phyloP scores from a whole-genome alignment of 1,140 invertebrate species.

The Drosophila watanabei region DNA sequence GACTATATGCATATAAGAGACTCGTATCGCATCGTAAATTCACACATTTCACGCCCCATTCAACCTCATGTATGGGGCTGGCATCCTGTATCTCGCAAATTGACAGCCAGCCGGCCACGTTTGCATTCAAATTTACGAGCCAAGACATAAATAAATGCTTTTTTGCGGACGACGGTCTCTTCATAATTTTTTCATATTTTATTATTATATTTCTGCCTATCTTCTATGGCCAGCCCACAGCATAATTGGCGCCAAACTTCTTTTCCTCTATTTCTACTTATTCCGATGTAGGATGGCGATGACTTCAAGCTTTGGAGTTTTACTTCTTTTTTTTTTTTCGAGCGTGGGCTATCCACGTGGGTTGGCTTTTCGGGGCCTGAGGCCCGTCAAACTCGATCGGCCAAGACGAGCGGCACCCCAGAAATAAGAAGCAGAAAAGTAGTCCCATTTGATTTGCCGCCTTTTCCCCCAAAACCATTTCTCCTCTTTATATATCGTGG shows the following conservation, averaged over 20 bases:
- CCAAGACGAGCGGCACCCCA: slow-evolving; percentile 33
- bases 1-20: slow-evolving; percentile 33
- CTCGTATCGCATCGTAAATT: slow-evolving; percentile 68
- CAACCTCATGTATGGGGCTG: slow-evolving; percentile 34
- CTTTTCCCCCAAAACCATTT: slow-evolving; percentile 15
- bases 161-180: slow-evolving; percentile 21
- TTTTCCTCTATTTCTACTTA: slow-evolving; percentile 21
- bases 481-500: slow-evolving; percentile 48
- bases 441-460: slow-evolving; percentile 59
- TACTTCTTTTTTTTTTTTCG: slow-evolving; percentile 26
- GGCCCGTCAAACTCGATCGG: slow-evolving; percentile 61
- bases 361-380: slow-evolving; percentile 42
- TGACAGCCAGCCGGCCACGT: slow-evolving; percentile 73
- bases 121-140: slow-evolving; percentile 72
- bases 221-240: slow-evolving; percentile 52
- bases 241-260: slow-evolving; percentile 73
- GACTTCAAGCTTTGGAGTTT: slow-evolving; percentile 32
- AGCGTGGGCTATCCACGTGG: slow-evolving; percentile 45
- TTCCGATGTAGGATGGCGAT: slow-evolving; percentile 55
- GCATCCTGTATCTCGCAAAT: slow-evolving; percentile 73
- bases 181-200: slow-evolving; percentile 65
- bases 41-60: slow-evolving; percentile 76
- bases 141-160: slow-evolving; percentile 62
- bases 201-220: slow-evolving; percentile 30
- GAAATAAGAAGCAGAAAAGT: slow-evolving; percentile 43